Conservation (phyloP, 92 coral and sea anemone species). For the Epizoanthus rinbou region DNA sequence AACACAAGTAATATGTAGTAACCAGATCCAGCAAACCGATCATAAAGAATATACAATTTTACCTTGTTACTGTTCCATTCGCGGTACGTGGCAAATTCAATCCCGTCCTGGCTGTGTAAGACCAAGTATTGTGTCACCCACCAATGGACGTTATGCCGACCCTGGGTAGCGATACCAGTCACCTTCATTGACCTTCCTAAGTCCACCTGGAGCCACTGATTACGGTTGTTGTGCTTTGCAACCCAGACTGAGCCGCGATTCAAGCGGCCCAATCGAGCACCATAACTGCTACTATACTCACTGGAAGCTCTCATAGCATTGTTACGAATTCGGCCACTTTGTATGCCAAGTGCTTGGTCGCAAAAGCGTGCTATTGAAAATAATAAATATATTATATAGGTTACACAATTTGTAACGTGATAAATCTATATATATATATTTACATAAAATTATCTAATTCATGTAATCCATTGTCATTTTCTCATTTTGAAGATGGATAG, state of each 20-base stretch:
- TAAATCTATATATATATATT: too few species aligned
- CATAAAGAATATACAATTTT: not conserved
- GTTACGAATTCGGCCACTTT: constrained; percentile 26
- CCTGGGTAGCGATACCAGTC: constrained; percentile 62
- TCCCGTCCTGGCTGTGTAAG: constrained; percentile 58
- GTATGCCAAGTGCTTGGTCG: constrained; percentile 19
- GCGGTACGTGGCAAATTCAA: constrained; percentile 49
- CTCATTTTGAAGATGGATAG: too few species aligned
- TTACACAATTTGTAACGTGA: too few species aligned
- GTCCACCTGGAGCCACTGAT: constrained; percentile 59
- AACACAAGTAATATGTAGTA: too few species aligned
- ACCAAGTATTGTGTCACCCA: constrained; percentile 58
- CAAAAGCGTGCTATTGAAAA: constrained; percentile 12
- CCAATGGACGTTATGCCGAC: constrained; percentile 45
- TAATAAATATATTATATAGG: too few species aligned
- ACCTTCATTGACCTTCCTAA: constrained; percentile 58
- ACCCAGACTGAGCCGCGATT: constrained; percentile 39
- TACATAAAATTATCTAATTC: too few species aligned
- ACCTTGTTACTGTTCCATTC: constrained; percentile 52
- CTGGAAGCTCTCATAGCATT: constrained; percentile 21
- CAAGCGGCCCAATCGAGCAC: constrained; percentile 23
- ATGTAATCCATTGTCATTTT: too few species aligned
- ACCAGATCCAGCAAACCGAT: too few species aligned
- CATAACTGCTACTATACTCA: not conserved
- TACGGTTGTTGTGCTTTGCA: constrained; percentile 30